Base-by-base conservation (phyloP, 2,113 vertebrate genomes). In the Tragelaphus strepsiceros region DNA sequence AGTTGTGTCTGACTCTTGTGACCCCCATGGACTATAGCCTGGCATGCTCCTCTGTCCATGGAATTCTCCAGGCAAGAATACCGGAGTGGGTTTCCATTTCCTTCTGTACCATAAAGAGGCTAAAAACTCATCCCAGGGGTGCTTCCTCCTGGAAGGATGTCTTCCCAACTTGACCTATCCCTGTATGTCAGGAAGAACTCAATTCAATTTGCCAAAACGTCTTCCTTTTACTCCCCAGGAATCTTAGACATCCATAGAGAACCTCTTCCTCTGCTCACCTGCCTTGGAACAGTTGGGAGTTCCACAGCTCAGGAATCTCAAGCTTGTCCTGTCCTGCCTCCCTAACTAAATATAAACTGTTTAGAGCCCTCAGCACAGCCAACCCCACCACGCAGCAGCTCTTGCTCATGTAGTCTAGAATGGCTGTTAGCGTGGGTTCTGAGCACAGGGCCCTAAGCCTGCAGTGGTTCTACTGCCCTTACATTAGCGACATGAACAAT, bases 191-290 rank as follows among this genome's bases (percentile, higher is more conserved):
- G 51, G 54, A 51, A 87, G 58, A 80, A 85, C 46, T 64, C 32
- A 80, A 28, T 91, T 9, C 54, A 30, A 35, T 14, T 91, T 28
- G 24, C 62, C 32, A n/a, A 83, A 32, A 80, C n/a, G 3, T 90
- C 62, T 59, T 86, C 8, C 56, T 88, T 93, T 96, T 17, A 24
- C 43, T 35, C 19, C 43, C 28, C 22, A 90, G 64, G 88, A 83
- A 24, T 30, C 51, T 77, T n/a, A 32, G 64, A 30, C 67, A 2
- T 16, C 14, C 15, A 30, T 13, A 51, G 26, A 74, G 26, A 85
- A 26, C 9, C 30, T 64, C 77, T 46, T 53, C 39, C 12, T 89
- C 43, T 54, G 7, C 5, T 56, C 54, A 14, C 80, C 53, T 43
- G 71, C 28, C 3, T 59, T 84, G 56, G 14, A 56, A 54, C 51